phyloP scores from a whole-genome alignment of 2,113 vertebrate species.

The Chaetodon auriga region DNA sequence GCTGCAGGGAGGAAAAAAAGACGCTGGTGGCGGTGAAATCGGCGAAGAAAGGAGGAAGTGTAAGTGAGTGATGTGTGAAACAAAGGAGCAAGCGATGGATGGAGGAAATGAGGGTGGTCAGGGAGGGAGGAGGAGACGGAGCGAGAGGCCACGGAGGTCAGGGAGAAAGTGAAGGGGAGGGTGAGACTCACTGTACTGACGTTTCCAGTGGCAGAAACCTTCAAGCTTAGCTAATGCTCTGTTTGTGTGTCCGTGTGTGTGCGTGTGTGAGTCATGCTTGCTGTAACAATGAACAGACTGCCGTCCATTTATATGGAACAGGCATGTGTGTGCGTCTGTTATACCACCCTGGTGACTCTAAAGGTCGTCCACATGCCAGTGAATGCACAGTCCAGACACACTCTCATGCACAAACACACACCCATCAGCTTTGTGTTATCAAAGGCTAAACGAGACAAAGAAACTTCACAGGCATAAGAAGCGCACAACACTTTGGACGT shows the following conservation, averaged over 20 bases:
- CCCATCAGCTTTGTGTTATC: constrained; percentile 12
- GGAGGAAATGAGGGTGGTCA: constrained; percentile 32
- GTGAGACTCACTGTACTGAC: constrained; percentile 13
- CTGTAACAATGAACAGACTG: constrained; percentile 55
- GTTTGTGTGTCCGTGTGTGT: constrained; percentile 34
- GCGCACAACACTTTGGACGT: constrained; percentile 56
- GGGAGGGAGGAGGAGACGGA: constrained; percentile 7
- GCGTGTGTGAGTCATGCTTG: constrained; percentile 38
- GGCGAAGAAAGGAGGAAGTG: background rate
- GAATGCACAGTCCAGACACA: background rate
- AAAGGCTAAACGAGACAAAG: constrained; percentile 62
- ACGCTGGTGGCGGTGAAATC: constrained; percentile 1
- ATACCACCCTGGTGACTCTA: constrained; percentile 14
- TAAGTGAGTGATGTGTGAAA: constrained; percentile 35
- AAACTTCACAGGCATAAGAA: constrained; percentile 51
- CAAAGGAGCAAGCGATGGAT: constrained; percentile 22
- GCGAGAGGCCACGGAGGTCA: constrained; percentile 53
- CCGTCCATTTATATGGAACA: constrained; percentile 46
- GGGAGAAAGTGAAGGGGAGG: constrained; percentile 30
- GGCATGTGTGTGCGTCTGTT: background rate
- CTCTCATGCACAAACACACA: constrained; percentile 1
- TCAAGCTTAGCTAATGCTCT: constrained; percentile 34
- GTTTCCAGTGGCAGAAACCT: constrained; percentile 45
- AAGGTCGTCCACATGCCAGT: constrained; percentile 13
- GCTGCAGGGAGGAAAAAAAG: background rate